A percentile compares a stretch with the other conserved stretches of the same genome.
phyloP scores from a whole-genome alignment of 2,888 invertebrate species.

The Zhengitettix transpicula region DNA sequence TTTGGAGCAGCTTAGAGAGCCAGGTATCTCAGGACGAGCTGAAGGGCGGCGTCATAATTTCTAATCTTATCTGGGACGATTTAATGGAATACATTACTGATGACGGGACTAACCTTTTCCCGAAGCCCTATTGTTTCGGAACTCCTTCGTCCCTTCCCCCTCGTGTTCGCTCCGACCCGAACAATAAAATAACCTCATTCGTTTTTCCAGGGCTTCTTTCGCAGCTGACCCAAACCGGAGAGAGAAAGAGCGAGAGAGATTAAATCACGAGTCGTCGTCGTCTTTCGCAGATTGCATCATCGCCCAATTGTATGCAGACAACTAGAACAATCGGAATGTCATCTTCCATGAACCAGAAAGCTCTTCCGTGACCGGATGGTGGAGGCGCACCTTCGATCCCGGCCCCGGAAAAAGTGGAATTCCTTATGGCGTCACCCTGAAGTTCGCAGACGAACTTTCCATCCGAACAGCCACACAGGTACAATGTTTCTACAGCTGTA shows the following conservation, averaged over 20 bases:
- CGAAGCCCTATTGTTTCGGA: background rate
- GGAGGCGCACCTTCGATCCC: background rate
- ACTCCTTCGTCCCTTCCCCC: background rate
- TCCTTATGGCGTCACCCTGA: background rate
- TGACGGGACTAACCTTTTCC: background rate
- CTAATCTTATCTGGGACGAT: background rate
- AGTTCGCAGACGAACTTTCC: background rate
- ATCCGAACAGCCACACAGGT: too few relatives aligned
- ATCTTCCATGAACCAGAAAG: background rate
- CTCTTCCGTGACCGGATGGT: background rate
- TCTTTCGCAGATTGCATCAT: background rate
- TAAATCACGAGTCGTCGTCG: background rate
- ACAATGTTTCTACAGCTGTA: too few relatives aligned
- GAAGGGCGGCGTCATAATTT: background rate
- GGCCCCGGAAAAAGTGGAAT: background rate
- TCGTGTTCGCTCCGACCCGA: background rate
- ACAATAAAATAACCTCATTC: background rate
- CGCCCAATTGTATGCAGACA: background rate
- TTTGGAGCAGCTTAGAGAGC: too few relatives aligned
- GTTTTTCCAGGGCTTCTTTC: too few relatives aligned
- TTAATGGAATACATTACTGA: background rate
- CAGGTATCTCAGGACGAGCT: too few relatives aligned
- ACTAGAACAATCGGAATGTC: background rate
- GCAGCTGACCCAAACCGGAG: background rate
- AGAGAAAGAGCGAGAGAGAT: background rate